Conservation (phyloP, 2,888 invertebrate species). For the Agonopterix alstromeriana region DNA sequence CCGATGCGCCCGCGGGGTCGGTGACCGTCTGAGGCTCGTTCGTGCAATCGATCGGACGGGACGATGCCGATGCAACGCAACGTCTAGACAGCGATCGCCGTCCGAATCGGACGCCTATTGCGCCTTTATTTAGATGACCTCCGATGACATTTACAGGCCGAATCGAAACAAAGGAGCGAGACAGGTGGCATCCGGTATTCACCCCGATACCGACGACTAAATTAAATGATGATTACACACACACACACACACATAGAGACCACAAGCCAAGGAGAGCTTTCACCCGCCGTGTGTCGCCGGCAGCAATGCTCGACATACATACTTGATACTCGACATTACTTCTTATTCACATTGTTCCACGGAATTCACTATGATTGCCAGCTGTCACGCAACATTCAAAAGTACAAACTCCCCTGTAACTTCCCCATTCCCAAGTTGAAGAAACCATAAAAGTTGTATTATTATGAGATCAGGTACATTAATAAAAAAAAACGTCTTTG, state of each 20-base stretch:
- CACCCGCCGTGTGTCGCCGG: conserved; percentile 41
- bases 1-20: conserved; percentile 74
- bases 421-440: conserved; percentile 6
- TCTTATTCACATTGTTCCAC: conserved; percentile 32
- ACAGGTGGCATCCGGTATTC: conserved; percentile 63
- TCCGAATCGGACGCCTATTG: conserved; percentile 61
- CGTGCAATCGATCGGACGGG: conserved; percentile 74
- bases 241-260: conserved; percentile 29
- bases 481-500: no score
- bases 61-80: conserved; percentile 70
- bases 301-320: conserved; percentile 44
- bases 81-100: conserved; percentile 70
- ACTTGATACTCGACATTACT: conserved; percentile 23
- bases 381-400: conserved; percentile 47
- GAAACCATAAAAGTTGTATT: conserved; percentile 6
- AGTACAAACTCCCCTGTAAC: conserved; percentile 19
- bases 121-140: conserved; percentile 74
- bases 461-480: no score
- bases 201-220: conserved; percentile 45
- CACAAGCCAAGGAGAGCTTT: conserved; percentile 55
- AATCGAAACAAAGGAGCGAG: conserved; percentile 73
- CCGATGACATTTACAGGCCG: conserved; percentile 68
- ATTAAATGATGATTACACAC: conserved; percentile 57
- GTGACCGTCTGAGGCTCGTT: conserved; percentile 69
- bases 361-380: conserved; percentile 27